Evolutionary conservation across 2,888 invertebrate genomes (phyloP).

Genomic region (Frankliniella intonsa): DNA sequence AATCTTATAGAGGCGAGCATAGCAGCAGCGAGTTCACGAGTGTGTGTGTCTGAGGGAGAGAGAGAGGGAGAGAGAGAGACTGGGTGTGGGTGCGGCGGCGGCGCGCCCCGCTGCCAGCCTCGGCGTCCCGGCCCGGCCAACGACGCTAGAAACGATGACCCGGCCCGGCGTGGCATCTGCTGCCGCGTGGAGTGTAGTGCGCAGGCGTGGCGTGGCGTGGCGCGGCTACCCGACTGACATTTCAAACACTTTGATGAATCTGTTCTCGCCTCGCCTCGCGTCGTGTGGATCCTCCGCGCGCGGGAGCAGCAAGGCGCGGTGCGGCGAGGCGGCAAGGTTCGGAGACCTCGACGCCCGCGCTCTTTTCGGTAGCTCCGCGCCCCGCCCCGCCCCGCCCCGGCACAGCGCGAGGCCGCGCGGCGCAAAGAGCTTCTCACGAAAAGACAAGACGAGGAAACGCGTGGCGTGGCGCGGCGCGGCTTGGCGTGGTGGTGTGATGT

Average conservation of each 20-base stretch:
- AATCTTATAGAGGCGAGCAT: not conserved
- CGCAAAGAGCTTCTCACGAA: not conserved
- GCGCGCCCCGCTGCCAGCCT: not conserved
- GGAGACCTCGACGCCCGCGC: conserved; percentile 17
- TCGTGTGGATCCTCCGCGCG: no score
- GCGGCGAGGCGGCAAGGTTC: not conserved
- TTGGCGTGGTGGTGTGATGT: not conserved
- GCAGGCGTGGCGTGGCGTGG: no score
- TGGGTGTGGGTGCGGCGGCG: not conserved
- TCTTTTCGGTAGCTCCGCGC: not conserved
- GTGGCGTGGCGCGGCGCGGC: not conserved
- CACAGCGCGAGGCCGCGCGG: not conserved
- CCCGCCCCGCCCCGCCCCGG: not conserved
- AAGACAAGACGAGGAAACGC: not conserved
- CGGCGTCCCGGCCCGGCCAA: no score
- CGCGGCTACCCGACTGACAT: no score
- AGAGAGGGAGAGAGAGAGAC: not conserved
- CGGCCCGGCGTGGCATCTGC: no score
- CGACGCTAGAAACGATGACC: no score
- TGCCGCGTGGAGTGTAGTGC: no score
- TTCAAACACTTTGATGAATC: no score
- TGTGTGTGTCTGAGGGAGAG: no score
- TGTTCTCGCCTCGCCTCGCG: no score
- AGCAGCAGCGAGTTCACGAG: no score
- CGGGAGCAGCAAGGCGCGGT: no score